Percentiles rank a stretch among this genome's conserved stretches.
Evolutionary conservation across 2,113 vertebrate genomes (phyloP).

Genomic region (Ascaphus truei): DNA sequence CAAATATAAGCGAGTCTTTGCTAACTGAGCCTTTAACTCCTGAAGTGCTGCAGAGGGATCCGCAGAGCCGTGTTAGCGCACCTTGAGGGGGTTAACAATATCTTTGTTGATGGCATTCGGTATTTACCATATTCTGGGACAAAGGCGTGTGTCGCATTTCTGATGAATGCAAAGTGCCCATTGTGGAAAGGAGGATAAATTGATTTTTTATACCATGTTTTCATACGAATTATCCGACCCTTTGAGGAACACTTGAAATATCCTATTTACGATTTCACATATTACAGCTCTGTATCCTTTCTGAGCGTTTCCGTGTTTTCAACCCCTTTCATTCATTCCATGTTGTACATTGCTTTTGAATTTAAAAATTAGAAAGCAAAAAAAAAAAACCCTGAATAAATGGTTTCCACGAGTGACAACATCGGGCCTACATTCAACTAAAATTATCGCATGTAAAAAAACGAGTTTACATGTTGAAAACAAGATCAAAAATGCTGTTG

Average conservation of each 20-base stretch:
- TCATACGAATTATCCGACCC: slow-evolving; percentile 11
- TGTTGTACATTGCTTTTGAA: no score
- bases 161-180: slow-evolving; percentile 9
- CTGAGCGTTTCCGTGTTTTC: no score
- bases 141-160: background rate
- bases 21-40: slow-evolving; percentile 7
- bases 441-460: no score
- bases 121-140: slow-evolving; percentile 1
- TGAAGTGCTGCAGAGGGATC: background rate
- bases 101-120: background rate
- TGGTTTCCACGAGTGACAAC: no score
- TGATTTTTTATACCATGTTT: background rate
- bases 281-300: background rate
- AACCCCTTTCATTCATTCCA: no score
- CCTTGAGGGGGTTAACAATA: background rate
- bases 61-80: background rate
- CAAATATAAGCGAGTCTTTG: slow-evolving; percentile 46
- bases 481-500: no score
- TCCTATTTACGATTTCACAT: slow-evolving; percentile 9
- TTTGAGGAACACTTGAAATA: slow-evolving; percentile 22
- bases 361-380: no score
- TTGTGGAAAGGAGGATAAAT: slow-evolving; percentile 19
- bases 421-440: no score
- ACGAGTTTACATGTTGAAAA: no score
- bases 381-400: no score